phyloP scores from a whole-genome alignment of 2,113 vertebrate genomes.

The Picathartes gymnocephalus region DNA sequence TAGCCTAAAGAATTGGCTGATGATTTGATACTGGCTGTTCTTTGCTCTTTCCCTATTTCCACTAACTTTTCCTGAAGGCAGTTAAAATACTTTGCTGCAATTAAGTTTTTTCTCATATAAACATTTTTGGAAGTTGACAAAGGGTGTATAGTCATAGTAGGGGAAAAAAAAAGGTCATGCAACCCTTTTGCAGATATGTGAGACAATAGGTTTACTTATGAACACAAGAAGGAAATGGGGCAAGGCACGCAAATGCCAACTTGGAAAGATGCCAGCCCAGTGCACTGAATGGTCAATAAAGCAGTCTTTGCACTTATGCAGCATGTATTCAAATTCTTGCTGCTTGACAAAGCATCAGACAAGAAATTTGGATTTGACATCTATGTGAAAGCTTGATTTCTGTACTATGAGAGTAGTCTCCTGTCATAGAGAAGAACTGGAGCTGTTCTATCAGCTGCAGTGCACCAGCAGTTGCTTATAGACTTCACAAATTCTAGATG shows the following conservation, averaged over 20 bases:
- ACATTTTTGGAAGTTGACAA: not conserved
- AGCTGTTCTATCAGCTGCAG: not conserved
- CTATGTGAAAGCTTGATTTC: not conserved
- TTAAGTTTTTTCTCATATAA: not conserved
- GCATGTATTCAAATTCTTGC: not conserved
- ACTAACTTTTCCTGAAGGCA: not conserved
- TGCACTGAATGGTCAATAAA: not conserved
- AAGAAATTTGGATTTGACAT: not conserved
- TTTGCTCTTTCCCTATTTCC: not conserved
- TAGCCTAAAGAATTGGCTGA: not conserved
- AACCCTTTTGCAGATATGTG: not conserved
- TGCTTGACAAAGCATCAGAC: not conserved
- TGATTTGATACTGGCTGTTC: not conserved
- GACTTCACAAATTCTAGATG: not conserved
- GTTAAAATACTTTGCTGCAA: slow-evolving; percentile 4
- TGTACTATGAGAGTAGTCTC: not conserved
- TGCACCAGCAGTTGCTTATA: not conserved
- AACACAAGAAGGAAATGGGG: not conserved
- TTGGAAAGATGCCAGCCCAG: not conserved
- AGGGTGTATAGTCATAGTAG: not conserved
- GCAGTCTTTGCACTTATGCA: not conserved
- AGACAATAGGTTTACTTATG: not conserved
- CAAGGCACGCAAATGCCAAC: not conserved
- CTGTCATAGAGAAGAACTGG: not conserved
- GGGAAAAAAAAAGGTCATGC: not conserved